Conservation (phyloP, 2,113 vertebrate species). For the Tiliqua scincoides region DNA sequence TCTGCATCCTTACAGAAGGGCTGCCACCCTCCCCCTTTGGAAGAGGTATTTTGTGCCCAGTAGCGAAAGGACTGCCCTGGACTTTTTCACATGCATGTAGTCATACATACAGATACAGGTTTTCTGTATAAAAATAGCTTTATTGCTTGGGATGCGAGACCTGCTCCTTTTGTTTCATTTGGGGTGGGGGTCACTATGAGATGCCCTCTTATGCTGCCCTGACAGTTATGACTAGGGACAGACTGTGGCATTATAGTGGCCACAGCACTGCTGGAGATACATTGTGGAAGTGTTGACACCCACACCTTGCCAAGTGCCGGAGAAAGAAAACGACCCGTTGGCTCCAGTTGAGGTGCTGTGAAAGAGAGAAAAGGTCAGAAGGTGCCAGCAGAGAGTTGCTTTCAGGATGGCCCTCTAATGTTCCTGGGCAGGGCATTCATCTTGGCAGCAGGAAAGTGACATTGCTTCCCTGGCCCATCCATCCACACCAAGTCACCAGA, state of each 20-base stretch:
- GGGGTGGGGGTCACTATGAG: not conserved
- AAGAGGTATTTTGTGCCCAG: not conserved
- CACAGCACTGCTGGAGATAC: conserved; percentile 63
- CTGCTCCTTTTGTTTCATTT: not conserved
- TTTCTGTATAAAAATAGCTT: not conserved
- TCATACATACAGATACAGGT: not conserved
- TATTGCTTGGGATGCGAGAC: not conserved
- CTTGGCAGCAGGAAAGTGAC: not conserved
- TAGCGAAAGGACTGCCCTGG: no score
- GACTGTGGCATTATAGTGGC: conserved; percentile 65
- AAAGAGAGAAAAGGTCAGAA: conserved; percentile 38
- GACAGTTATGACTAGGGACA: not conserved
- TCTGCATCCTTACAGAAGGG: not conserved
- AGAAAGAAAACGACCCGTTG: conserved; percentile 17
- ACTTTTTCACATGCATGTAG: no score
- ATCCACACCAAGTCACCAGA: not conserved
- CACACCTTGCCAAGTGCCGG: conserved; percentile 45
- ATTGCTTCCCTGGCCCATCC: not conserved
- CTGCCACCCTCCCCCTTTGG: not conserved
- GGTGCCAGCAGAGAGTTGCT: no score
- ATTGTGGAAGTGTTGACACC: rapidly evolving
- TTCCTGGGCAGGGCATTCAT: no score
- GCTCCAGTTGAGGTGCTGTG: conserved; percentile 47
- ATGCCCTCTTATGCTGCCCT: rapidly evolving
- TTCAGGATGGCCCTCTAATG: not conserved